phyloP scores from a whole-genome alignment of 2,888 invertebrate genomes.

The Diadromus collaris region DNA sequence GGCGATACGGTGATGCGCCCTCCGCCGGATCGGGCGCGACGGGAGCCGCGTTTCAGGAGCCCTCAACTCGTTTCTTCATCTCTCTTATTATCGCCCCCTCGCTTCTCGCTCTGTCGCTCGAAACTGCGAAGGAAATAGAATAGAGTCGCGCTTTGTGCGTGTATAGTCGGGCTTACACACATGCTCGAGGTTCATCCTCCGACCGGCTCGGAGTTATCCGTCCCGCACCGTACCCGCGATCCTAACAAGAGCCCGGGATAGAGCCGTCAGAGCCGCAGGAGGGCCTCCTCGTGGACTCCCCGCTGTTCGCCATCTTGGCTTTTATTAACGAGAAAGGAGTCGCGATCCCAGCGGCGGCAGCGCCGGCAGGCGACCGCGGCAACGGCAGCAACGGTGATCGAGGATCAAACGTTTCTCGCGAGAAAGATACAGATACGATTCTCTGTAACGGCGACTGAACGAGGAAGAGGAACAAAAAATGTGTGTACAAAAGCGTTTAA shows the following conservation, averaged over 20 bases:
- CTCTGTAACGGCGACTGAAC: conserved; percentile 17
- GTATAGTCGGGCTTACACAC: background rate
- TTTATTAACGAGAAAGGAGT: conserved; percentile 79
- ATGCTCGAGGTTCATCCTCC: conserved; percentile 32
- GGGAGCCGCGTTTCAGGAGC: conserved; percentile 74
- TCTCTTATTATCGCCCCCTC: conserved; percentile 36
- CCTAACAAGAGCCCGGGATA: conserved; percentile 77
- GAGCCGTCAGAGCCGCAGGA: conserved; percentile 80
- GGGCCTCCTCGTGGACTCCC: conserved; percentile 77
- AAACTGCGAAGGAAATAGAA: conserved; percentile 38
- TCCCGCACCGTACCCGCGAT: conserved; percentile 63
- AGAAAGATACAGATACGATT: conserved; percentile 18
- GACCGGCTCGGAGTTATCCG: conserved; percentile 49
- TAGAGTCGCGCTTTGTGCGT: conserved; percentile 19
- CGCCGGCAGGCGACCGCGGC: conserved; percentile 29
- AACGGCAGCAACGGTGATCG: conserved; percentile 50
- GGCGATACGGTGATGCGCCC: conserved; percentile 78
- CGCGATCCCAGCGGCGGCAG: conserved; percentile 45
- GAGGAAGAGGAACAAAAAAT: too few species aligned
- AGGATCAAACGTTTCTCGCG: conserved; percentile 50
- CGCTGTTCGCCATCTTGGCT: conserved; percentile 78
- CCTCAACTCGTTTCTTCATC: conserved; percentile 42
- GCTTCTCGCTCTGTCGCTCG: conserved; percentile 25
- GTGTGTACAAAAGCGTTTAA: background rate
- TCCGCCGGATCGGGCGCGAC: conserved; percentile 77